These are phyloP conservation scores for Scaptodrosophila latifasciaeformis DNA, from an alignment of 2,888 invertebrate genomes.

Conservation along the genomic window DNA sequence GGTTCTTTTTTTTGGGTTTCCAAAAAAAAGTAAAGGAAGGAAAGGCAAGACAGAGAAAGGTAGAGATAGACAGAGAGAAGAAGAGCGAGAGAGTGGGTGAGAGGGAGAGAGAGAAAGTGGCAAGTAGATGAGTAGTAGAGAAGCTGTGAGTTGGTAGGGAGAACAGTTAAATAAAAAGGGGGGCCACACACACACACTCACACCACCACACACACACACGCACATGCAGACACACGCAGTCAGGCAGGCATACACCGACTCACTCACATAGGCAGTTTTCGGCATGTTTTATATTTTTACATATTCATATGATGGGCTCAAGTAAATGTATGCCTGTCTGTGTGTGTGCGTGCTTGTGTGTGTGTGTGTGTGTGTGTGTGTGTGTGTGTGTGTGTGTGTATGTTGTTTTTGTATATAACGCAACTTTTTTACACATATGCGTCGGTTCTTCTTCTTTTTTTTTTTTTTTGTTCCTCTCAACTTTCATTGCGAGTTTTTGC, in stretches of 20 bases:
- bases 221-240: not conserved
- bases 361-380: constrained; percentile 24
- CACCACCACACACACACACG: constrained; percentile 19
- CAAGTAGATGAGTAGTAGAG: no score
- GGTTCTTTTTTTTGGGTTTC: no score
- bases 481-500: constrained; percentile 15
- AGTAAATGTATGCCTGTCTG: not conserved
- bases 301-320: constrained; percentile 33
- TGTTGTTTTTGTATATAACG: constrained; percentile 4
- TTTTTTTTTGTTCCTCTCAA: constrained; percentile 14
- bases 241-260: not conserved
- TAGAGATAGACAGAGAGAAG: no score
- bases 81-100: no score
- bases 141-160: no score
- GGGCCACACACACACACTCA: not conserved
- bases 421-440: constrained; percentile 1
- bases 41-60: no score
- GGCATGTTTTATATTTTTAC: constrained; percentile 22
- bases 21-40: no score
- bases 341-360: constrained; percentile 18
- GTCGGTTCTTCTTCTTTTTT: no score
- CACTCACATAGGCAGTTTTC: constrained; percentile 21
- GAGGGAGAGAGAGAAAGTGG: no score
- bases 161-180: constrained; percentile 36
- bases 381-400: constrained; percentile 1